Percentiles rank a stretch among this genome's conserved stretches.
Conservation (phyloP, 2,113 vertebrate species). For the Dermatemys mawii region DNA sequence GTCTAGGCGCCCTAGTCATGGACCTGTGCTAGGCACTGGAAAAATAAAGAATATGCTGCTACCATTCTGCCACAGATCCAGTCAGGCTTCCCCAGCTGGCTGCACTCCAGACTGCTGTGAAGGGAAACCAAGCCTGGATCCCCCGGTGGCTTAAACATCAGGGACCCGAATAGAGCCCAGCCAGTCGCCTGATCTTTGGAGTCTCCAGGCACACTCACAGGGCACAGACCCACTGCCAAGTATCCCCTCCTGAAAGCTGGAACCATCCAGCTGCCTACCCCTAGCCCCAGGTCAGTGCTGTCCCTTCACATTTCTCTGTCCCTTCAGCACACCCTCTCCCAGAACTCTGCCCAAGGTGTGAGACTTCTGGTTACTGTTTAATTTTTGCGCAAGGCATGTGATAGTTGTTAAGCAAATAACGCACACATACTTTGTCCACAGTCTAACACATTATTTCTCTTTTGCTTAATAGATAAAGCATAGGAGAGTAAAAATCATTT, state of each 20-base stretch:
- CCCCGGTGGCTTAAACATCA: no score
- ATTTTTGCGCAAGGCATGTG: neutral
- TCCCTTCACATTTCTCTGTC: neutral
- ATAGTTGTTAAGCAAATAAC: neutral
- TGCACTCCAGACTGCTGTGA: no score
- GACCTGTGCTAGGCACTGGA: neutral
- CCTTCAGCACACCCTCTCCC: neutral
- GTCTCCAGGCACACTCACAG: no score
- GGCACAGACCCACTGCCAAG: no score
- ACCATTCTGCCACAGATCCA: no score
- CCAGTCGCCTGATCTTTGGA: no score
- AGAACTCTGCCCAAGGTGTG: neutral
- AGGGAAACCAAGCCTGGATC: no score
- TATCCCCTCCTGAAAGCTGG: no score
- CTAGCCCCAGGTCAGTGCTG: no score
- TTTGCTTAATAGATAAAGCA: neutral
- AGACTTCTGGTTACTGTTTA: neutral
- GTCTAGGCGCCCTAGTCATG: neutral
- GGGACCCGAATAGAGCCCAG: no score
- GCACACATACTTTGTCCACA: neutral
- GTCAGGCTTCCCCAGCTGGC: no score
- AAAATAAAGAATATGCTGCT: neutral
- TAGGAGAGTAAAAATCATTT: neutral
- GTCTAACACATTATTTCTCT: neutral
- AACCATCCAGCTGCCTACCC: no score